Evolutionary conservation across 1,140 invertebrate genomes (phyloP).

Genomic region (Cepaea nemoralis): DNA sequence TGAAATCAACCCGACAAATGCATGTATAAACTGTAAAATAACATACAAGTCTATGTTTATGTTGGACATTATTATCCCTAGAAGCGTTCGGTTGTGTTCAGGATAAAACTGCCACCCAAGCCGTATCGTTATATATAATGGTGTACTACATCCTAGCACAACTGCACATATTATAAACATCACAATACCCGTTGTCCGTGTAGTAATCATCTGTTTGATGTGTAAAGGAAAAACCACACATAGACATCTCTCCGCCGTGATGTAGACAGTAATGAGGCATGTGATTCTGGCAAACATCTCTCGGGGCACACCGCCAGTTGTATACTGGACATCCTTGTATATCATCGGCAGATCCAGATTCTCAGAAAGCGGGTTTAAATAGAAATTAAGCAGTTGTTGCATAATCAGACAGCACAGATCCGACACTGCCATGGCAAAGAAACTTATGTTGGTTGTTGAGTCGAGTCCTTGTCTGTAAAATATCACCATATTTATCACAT

Average conservation of each 20-base stretch:
- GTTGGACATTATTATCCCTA: no score
- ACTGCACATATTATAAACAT: not conserved
- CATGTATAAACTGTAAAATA: no score
- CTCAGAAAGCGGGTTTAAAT: not conserved
- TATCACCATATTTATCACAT: not conserved
- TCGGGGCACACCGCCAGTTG: conserved; percentile 80
- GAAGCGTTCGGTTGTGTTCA: no score
- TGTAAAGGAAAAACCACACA: conserved; percentile 72
- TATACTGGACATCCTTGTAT: conserved; percentile 64
- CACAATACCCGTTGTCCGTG: not conserved
- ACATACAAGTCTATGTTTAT: no score
- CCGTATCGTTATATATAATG: no score
- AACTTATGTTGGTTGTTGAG: not conserved
- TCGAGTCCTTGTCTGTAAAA: not conserved
- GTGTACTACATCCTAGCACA: no score
- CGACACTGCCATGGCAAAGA: not conserved
- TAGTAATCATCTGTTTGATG: not conserved
- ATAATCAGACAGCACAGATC: not conserved
- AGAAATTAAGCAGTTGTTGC: not conserved
- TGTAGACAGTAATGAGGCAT: conserved; percentile 83
- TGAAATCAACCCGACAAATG: no score
- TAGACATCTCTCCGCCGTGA: conserved; percentile 76
- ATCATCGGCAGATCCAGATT: not conserved
- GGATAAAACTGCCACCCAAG: no score
- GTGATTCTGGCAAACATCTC: conserved; percentile 93